Percentiles rank a stretch among this genome's conserved stretches.
Conservation (phyloP, 2,113 vertebrate species). For the Mus musculus region DNA sequence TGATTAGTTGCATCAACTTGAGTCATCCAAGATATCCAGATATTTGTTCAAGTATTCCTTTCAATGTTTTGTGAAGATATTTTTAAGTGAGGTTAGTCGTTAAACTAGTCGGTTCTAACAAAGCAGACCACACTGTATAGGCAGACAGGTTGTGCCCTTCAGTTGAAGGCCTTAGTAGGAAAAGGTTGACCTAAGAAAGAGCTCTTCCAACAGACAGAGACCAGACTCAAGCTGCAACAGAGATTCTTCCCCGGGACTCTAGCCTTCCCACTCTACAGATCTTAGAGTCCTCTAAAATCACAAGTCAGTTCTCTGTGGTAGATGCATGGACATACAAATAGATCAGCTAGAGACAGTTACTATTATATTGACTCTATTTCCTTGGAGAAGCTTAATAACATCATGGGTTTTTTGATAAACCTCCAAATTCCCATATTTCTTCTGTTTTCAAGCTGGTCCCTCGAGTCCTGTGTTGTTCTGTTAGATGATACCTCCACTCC, state of each 20-base stretch:
- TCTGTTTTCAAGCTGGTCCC: neutral
- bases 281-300: neutral
- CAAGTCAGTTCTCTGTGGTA: neutral
- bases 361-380: neutral
- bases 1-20: neutral
- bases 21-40: neutral
- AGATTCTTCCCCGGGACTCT: neutral
- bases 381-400: neutral
- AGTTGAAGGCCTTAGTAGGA: neutral
- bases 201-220: neutral
- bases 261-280: neutral
- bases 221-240: neutral
- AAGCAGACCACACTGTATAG: neutral
- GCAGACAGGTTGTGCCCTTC: neutral
- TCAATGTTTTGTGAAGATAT: neutral
- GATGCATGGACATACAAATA: neutral
- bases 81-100: conserved; percentile 34
- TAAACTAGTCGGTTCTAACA: neutral
- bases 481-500: neutral
- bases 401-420: neutral
- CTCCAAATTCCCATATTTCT: neutral
- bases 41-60: conserved; percentile 4
- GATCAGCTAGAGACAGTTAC: neutral
- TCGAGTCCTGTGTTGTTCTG: neutral
- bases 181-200: neutral